These are phyloP conservation scores for Hermaeophaga mercurialis DNA, from an alignment of 2,888 invertebrate genomes.

Conservation along the genomic window DNA sequence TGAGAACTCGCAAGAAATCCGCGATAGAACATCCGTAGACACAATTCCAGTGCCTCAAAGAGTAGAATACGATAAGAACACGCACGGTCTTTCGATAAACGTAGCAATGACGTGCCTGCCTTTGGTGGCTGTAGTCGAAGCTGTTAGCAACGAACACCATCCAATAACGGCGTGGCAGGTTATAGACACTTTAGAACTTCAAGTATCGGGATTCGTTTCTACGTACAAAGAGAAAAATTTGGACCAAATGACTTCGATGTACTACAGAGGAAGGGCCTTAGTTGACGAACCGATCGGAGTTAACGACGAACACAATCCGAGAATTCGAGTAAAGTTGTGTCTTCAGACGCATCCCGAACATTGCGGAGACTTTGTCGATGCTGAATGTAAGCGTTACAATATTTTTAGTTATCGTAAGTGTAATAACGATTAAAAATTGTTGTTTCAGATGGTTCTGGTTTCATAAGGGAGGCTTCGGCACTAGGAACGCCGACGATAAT, in stretches of 20 bases:
- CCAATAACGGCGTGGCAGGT: slow-evolving; percentile 69
- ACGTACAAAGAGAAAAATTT: slow-evolving; percentile 74
- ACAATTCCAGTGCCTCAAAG: slow-evolving; percentile 80
- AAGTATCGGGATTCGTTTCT: slow-evolving; percentile 71
- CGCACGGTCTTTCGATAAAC: slow-evolving; percentile 76
- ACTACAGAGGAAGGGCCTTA: slow-evolving; percentile 59
- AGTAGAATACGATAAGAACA: slow-evolving; percentile 82
- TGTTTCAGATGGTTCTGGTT: slow-evolving; percentile 76
- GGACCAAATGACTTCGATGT: slow-evolving; percentile 64
- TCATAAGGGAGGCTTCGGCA: slow-evolving; percentile 78
- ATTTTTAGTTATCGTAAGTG: too few species aligned
- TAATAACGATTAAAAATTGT: neutral
- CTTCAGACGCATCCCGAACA: slow-evolving; percentile 79
- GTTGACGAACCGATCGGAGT: slow-evolving; percentile 63
- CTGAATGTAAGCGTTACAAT: slow-evolving; percentile 74
- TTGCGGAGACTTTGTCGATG: slow-evolving; percentile 83
- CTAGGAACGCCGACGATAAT: slow-evolving; percentile 79
- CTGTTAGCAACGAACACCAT: slow-evolving; percentile 65
- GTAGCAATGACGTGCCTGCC: slow-evolving; percentile 80
- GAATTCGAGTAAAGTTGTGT: slow-evolving; percentile 81
- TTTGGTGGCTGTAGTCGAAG: slow-evolving; percentile 77
- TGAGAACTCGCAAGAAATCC: slow-evolving; percentile 83
- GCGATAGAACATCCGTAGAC: slow-evolving; percentile 82
- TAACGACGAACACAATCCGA: slow-evolving; percentile 67
- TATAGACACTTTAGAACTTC: slow-evolving; percentile 73